Conservation (phyloP, 2,113 vertebrate genomes). For the Macrotis lagotis region DNA sequence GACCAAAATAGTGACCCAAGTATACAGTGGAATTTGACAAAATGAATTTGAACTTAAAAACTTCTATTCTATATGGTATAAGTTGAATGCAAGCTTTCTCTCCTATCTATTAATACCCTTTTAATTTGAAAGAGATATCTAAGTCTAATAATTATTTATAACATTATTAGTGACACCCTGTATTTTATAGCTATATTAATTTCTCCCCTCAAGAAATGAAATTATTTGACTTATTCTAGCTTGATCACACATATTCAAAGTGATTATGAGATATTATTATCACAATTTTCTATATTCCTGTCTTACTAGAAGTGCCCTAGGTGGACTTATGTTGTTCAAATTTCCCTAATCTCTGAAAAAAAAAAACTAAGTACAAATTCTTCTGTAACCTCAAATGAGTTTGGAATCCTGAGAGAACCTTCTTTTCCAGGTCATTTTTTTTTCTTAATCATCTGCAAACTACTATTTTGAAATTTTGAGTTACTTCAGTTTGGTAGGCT, state of each 20-base stretch:
- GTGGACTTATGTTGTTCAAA: background rate
- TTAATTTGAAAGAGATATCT: background rate
- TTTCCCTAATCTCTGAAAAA: background rate
- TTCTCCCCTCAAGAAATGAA: background rate
- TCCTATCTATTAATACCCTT: background rate
- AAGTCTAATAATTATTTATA: background rate
- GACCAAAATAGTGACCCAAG: background rate
- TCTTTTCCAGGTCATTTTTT: background rate
- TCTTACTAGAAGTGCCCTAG: background rate
- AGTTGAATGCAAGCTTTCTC: background rate
- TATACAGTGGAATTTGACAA: background rate
- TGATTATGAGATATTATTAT: background rate
- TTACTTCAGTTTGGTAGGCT: background rate
- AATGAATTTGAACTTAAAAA: background rate
- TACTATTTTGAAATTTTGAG: slow-evolving; percentile 21
- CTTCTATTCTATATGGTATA: background rate
- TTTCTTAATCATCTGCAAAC: background rate
- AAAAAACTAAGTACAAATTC: background rate
- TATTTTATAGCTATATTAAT: background rate
- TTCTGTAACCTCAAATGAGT: background rate
- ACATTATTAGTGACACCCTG: background rate
- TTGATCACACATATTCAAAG: background rate
- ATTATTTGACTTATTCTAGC: background rate
- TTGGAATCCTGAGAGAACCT: background rate
- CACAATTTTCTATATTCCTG: background rate